Evolutionary conservation across 2,888 invertebrate species (phyloP), one percentile per base, ranked within the genome.

Genomic region (Caenorhabditis wallacei): DNA sequence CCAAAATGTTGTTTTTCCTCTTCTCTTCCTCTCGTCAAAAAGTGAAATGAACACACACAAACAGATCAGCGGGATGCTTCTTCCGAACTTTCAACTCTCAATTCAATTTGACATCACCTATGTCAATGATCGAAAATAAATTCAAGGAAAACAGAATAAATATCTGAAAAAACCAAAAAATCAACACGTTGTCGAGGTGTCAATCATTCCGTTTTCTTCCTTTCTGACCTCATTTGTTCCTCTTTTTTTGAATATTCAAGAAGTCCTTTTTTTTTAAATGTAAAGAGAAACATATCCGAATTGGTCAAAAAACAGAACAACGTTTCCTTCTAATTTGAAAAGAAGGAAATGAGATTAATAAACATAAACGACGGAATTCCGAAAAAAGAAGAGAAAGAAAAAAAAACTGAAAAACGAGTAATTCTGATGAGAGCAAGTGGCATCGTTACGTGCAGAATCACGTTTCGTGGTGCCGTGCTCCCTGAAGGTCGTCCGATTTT

Each of bases 381-480:
- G 61, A 43, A 35, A 22, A 57, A 26, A 43, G 37, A 8, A 22
- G 13, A 8, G 40, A 40, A 40, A 18, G 18, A 48, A 48, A 26
- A 46, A 61, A 18, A 40, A 24, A 1, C 0, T 26, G 16, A 26
- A 35, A 59, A 59, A 18, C 3, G 59, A 51, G 59, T 20, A 48
- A 70, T 57, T 57, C 57, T 57, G 48, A 70, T 70, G 56, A 46
- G n/a, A 66, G 53, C 66, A 66, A 71, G 71, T 70, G 59, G 48
- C 70, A 57, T 71, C 71, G 59, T 71, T 71, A 71, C 71, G 71
- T 71, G 71, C 71, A 71, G 71, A 71, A 71, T 71, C 71, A 53
- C 66, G 66, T 53, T 53, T 66, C 53, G 22, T 66, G 20, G 30
- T 48, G 37, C 30, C 54, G 46, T 48, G 30, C 53, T 7, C n/a